Base-by-base conservation (phyloP, 2,797 vertebrate species). In the Mormyrus proboscirostris region DNA sequence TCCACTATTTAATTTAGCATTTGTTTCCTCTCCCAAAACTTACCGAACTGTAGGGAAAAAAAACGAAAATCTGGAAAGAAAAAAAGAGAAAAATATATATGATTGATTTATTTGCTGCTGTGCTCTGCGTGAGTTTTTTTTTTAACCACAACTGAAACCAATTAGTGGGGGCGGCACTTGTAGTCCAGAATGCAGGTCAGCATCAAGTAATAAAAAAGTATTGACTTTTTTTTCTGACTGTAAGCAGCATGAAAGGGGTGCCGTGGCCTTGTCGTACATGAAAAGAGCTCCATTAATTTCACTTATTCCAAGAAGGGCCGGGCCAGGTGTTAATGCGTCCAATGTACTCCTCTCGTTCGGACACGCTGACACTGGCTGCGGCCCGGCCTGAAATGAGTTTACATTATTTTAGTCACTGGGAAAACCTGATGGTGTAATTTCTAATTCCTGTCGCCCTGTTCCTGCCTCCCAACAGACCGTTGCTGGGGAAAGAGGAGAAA, bases 201-300 rank as follows among this genome's bases (percentile, higher is more conserved):
- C 95, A 95, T 95, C 95, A 96, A 96, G 96, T 98, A 97, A 97
- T 97, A 97, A 97, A 97, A 97, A 97, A 97, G 96, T 97, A 97
- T 96, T 96, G 96, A 96, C 97, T 98, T 97, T 97, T 97, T 97
- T 97, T 95, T 96, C 95, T 96, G 96, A 97, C 97, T 97, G 96
- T 96, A 97, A 96, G 96, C 95, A 93, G 96, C 95, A 95, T 95
- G 96, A 97, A 97, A 97, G 96, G 97, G 96, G 96, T 96, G 95
- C 95, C 91, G 92, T 95, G 97, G 96, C 96, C 97, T 97, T 97
- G 96, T 97, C 95, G 95, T 95, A 96, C 95, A 96, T 96, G 96
- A 97, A 96, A 96, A 96, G 96, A 96, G 96, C 95, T 97, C 96
- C 97, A 97, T 96, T 97, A 96, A 97, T 97, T 97, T 97, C 95